A percentile compares a stretch with the other conserved stretches of the same genome.
Conservation (phyloP, 2,888 invertebrate species). For the Philhelius pedissequus region DNA sequence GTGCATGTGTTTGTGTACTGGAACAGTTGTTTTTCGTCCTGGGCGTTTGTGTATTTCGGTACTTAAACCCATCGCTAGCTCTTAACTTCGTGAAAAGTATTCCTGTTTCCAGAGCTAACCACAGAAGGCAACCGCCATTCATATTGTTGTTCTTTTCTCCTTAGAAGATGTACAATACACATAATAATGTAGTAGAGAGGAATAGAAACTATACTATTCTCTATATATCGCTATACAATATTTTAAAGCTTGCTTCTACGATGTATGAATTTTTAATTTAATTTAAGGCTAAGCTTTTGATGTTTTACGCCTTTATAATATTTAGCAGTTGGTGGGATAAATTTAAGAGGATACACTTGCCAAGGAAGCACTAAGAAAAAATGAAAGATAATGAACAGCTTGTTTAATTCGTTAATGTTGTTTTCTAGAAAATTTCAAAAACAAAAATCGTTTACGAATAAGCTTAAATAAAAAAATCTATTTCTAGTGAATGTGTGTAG, state of each 20-base stretch:
- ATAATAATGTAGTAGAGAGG: background rate
- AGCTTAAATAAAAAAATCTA: no score
- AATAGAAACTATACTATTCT: background rate
- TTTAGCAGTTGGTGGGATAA: background rate
- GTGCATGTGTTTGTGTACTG: background rate
- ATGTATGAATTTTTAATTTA: slow-evolving; percentile 50
- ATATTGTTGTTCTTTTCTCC: background rate
- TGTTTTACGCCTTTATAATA: slow-evolving; percentile 21
- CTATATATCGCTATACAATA: background rate
- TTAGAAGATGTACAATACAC: background rate
- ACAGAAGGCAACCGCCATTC: slow-evolving; percentile 24
- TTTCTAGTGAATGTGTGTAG: no score
- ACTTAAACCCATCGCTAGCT: slow-evolving; percentile 9
- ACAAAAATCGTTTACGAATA: no score
- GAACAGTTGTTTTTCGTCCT: background rate
- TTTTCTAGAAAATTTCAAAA: no score
- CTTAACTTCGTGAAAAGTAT: slow-evolving; percentile 27
- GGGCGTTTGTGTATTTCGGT: background rate
- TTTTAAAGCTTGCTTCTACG: slow-evolving; percentile 32
- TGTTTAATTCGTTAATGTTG: no score
- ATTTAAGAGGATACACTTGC: slow-evolving; percentile 13
- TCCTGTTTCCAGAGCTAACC: slow-evolving; percentile 22
- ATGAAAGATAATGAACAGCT: background rate
- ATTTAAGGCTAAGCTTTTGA: slow-evolving; percentile 50
- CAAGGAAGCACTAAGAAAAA: background rate